phyloP scores from a whole-genome alignment of 2,113 vertebrate species.

The Gopherus evgoodei region DNA sequence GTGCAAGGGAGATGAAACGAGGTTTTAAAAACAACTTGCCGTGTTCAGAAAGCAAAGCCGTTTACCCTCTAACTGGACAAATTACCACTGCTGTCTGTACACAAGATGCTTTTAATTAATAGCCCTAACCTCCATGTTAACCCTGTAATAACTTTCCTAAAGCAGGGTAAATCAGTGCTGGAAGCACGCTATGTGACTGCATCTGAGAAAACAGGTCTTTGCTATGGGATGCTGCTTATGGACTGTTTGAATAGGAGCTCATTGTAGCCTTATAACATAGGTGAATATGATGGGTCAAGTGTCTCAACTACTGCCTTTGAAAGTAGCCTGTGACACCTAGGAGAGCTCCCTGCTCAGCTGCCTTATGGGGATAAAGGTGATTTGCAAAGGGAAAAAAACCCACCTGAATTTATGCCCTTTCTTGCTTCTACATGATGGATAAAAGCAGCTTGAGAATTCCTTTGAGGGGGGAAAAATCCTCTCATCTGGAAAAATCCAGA shows the following conservation, averaged over 20 bases:
- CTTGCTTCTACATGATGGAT: background rate
- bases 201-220: background rate
- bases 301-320: background rate
- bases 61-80: background rate
- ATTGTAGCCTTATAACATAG: background rate
- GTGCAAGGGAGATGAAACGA: background rate
- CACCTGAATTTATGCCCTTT: background rate
- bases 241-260: background rate
- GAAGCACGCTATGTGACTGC: accelerated
- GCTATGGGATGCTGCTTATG: background rate
- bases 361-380: background rate
- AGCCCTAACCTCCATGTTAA: background rate
- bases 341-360: background rate
- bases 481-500: background rate
- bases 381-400: background rate
- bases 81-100: background rate
- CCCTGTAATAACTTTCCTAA: background rate
- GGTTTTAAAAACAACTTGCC: background rate
- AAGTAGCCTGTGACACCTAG: background rate
- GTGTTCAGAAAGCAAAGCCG: background rate
- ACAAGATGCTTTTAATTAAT: background rate
- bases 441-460: background rate
- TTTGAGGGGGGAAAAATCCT: background rate
- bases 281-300: background rate
- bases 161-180: accelerated